Conservation (phyloP, 2,113 vertebrate genomes). For the Pachyramphus minor region DNA sequence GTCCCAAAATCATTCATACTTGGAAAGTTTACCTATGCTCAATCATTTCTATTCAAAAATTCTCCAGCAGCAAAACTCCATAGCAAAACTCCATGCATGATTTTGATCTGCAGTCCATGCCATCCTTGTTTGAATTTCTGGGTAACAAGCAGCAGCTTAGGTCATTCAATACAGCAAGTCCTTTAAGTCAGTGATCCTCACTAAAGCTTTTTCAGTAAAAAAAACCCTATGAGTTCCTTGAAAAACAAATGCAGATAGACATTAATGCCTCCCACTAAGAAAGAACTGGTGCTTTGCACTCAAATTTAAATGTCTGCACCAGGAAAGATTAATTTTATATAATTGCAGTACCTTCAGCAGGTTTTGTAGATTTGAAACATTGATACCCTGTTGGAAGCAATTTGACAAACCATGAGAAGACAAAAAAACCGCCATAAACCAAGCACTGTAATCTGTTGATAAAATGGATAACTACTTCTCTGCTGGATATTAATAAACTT, state of each 20-base stretch:
- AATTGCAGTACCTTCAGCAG: background rate
- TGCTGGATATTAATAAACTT: conserved; percentile 14
- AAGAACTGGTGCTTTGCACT: background rate
- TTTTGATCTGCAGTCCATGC: background rate
- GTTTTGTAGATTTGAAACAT: background rate
- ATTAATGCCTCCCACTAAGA: background rate
- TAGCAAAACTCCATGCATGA: background rate
- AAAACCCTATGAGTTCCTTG: background rate
- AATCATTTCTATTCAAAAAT: background rate
- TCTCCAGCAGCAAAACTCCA: background rate
- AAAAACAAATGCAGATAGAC: background rate
- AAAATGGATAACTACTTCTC: conserved; percentile 11
- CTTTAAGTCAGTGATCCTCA: background rate
- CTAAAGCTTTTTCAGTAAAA: background rate
- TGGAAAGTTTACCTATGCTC: background rate
- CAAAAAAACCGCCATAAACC: background rate
- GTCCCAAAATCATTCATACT: background rate
- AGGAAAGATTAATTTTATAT: background rate
- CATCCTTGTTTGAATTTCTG: background rate
- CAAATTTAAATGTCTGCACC: background rate
- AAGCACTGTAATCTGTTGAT: background rate
- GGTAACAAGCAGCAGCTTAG: background rate
- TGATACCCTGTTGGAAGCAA: background rate
- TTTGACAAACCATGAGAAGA: background rate
- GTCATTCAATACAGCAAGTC: background rate